Evolutionary conservation across 2,797 vertebrate genomes (phyloP), one percentile per base, ranked within the genome.

Genomic region (Mycteria americana): DNA sequence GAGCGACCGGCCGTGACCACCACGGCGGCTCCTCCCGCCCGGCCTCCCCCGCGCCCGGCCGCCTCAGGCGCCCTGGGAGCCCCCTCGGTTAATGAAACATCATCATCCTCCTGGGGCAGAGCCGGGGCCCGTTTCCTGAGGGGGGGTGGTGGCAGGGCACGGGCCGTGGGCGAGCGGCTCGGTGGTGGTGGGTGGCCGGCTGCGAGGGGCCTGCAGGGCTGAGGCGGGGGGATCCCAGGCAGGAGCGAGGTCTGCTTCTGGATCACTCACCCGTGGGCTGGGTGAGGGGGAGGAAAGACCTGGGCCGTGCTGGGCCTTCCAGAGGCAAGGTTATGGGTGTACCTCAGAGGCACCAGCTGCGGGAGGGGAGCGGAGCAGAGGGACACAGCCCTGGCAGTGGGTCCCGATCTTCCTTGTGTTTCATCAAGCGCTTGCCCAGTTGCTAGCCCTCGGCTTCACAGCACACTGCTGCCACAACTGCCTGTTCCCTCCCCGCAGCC

Each of bases 1-100:
- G 15, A 37, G 43, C 14, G 25, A 2, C 0, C 14, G 43, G 27
- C 11, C 0, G 0, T 3, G 23, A 35, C 4, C 9, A 17, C 13
- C 2, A 3, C 9, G 33, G 5, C 2, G n/a, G 43, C 2, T 18
- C 13, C 22, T 8, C 9, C 23, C 11, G 12, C 13, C 35, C 2
- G 19, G 27, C 11, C 35, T 39, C 35, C 11, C 21, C 16, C 21
- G 25, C 0, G 13, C 24, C 11, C 28, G 7, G 28, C 13, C 6
- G 12, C 39, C 18, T 28, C 41, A 2, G 39, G 63, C 5, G 7
- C 22, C 9, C 1, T 9, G 7, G 9, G 43, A 16, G 11, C 11
- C 33, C 9, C 25, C 22, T 13, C 25, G 3, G n/a, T 18, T 37
- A 65, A 45, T 65, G 28, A 56, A 56, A 8, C 13, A 7, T 33